Conservation (phyloP, 2,797 vertebrate genomes). For the Gadopsis bispinosus region DNA sequence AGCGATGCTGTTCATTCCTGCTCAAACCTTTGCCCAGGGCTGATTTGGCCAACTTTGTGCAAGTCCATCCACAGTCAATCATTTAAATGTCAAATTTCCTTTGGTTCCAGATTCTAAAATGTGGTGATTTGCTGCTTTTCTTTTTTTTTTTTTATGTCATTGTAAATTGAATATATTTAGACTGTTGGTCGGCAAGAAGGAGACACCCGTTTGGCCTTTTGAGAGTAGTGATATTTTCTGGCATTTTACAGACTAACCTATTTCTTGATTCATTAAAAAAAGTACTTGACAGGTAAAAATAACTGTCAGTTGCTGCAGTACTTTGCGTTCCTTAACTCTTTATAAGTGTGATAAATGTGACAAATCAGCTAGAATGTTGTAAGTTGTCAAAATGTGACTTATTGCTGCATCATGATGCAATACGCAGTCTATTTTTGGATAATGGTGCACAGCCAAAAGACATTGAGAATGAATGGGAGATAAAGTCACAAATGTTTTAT, state of each 20-base stretch:
- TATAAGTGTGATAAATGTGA: not conserved
- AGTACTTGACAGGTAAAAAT: not conserved
- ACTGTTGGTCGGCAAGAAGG: not conserved
- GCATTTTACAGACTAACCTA: not conserved
- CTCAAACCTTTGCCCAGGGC: conserved; percentile 5
- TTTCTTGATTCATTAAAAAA: not conserved
- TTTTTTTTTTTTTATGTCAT: conserved; percentile 2
- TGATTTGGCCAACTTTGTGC: not conserved
- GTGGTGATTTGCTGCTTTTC: conserved; percentile 10
- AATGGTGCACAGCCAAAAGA: conserved; percentile 3
- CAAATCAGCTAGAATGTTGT: not conserved
- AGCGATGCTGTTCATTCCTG: not conserved
- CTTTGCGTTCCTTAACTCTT: not conserved
- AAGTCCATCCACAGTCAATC: not conserved
- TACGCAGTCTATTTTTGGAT: not conserved
- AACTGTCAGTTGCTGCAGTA: not conserved
- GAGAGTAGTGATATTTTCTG: not conserved
- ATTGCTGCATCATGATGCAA: not conserved
- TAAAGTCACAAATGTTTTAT: conserved; percentile 1
- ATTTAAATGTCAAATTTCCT: not conserved
- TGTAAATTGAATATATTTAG: not conserved
- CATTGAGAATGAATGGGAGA: not conserved
- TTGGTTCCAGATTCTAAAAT: conserved; percentile 15
- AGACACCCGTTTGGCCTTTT: not conserved
- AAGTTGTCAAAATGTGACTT: not conserved